Percentiles rank a stretch among this genome's conserved stretches.
phyloP scores from a whole-genome alignment of 2,888 invertebrate species.

The Gnatocerus cornutus region DNA sequence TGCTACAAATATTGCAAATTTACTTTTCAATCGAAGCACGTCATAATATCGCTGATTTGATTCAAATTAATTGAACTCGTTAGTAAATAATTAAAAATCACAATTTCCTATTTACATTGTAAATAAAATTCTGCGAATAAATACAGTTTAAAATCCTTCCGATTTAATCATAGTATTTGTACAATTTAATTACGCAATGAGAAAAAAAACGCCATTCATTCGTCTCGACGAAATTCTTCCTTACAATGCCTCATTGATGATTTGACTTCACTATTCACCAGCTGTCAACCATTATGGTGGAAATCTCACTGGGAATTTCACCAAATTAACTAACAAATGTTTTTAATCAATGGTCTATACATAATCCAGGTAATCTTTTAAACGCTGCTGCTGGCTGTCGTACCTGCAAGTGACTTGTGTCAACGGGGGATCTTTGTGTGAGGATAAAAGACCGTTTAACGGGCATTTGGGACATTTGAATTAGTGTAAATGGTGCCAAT shows the following conservation, averaged over 20 bases:
- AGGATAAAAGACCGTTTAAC: conserved; percentile 66
- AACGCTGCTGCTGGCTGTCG: conserved; percentile 64
- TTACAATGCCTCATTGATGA: conserved; percentile 51
- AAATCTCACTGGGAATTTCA: conserved; percentile 62
- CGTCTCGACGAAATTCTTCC: conserved; percentile 23
- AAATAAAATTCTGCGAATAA: conserved; percentile 1
- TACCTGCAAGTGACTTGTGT: conserved; percentile 63
- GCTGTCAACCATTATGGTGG: conserved; percentile 61
- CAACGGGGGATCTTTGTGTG: conserved; percentile 62
- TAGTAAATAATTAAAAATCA: conserved; percentile 5
- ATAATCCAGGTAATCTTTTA: conserved; percentile 66
- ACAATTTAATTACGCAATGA: neutral
- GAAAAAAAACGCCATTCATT: conserved; percentile 3
- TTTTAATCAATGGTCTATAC: conserved; percentile 68
- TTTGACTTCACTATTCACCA: conserved; percentile 63
- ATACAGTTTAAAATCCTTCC: neutral
- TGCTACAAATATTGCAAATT: no score
- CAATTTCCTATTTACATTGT: conserved; percentile 5
- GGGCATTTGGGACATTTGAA: conserved; percentile 65
- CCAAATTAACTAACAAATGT: conserved; percentile 69
- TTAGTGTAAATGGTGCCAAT: conserved; percentile 59
- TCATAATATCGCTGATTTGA: neutral
- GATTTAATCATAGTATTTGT: conserved; percentile 1
- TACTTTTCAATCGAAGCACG: no score
- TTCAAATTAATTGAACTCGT: conserved; percentile 5